Conservation (phyloP, 2,113 vertebrate species). For the Microcebus griseorufus region DNA sequence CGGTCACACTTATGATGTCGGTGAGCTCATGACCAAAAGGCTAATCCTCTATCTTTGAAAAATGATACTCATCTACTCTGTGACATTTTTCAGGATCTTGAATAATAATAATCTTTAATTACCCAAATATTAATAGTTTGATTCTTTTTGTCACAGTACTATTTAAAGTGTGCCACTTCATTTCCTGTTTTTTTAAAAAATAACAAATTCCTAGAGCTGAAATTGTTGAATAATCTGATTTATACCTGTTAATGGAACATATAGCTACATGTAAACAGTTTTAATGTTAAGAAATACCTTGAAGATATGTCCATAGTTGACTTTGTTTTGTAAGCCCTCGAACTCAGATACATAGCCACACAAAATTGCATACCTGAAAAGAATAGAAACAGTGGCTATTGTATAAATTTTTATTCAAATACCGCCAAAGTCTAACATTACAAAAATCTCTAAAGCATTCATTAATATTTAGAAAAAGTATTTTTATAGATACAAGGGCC, state of each 20-base stretch:
- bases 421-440: slow-evolving; percentile 41
- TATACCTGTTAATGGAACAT: not conserved
- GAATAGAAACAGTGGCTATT: not conserved
- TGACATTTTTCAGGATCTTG: not conserved
- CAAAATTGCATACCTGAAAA: slow-evolving; percentile 94
- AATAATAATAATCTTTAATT: not conserved
- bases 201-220: not conserved
- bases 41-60: slow-evolving; percentile 17
- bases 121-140: not conserved
- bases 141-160: not conserved
- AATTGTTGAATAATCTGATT: not conserved
- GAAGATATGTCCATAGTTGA: slow-evolving; percentile 95
- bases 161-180: slow-evolving; percentile 2
- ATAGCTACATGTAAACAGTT: not conserved
- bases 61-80: not conserved
- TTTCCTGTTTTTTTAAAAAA: not conserved
- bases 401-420: not conserved
- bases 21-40: not conserved
- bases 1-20: not conserved
- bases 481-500: not conserved
- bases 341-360: slow-evolving; percentile 96
- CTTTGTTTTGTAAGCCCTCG: slow-evolving; percentile 96
- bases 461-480: not conserved
- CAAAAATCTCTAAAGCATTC: slow-evolving; percentile 49
- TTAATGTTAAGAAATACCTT: slow-evolving; percentile 87